Evolutionary conservation across 2,888 invertebrate genomes (phyloP), one percentile per base, ranked within the genome.

Genomic region (Idaea dimidiata): DNA sequence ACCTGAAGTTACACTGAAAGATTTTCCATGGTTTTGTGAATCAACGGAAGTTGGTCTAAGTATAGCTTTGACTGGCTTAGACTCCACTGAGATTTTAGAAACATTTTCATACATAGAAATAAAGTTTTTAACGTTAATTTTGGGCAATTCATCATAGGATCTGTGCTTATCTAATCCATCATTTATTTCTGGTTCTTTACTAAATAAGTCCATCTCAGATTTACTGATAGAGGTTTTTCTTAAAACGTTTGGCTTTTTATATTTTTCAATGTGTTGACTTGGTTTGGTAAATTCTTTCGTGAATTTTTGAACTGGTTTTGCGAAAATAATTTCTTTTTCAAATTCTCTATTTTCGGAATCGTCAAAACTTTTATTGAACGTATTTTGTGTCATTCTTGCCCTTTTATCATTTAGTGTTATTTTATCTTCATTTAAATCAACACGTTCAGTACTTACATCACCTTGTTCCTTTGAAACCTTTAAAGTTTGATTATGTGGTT

Each of bases 141-240:
- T 89, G 32, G 91, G 91, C 57, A 92, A 77, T 72, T 91, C 89
- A 62, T 91, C 91, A 66, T 80, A 91, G 16, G 92, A 92, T 69
- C 88, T 90, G 68, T 91, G 82, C 79, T 87, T 89, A 59, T 90
- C 87, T 58, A 89, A 76, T 59, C 84, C 82, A 33, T 84, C 80
- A 54, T 71, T 67, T 16, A 72, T 59, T 62, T 77, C 78, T 60
- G 80, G 70, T n/a, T 78, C 68, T 80, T 89, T 92, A 62, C 79
- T 91, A 61, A 91, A 92, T 71, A 92, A 88, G 63, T 92, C 92
- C 91, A 89, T 90, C 80, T 92, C 92, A 18, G 92, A 92, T 76
- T 86, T 91, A 68, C 92, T 92, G n/a, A 88, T 83, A 14, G 86
- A 86, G 59, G 82, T 81, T 72, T 82, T 88, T 6, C 82, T 77